Base-by-base conservation (phyloP, 37 sponge, comb jelly and placozoan species). In the Dysidea cf. avara region DNA sequence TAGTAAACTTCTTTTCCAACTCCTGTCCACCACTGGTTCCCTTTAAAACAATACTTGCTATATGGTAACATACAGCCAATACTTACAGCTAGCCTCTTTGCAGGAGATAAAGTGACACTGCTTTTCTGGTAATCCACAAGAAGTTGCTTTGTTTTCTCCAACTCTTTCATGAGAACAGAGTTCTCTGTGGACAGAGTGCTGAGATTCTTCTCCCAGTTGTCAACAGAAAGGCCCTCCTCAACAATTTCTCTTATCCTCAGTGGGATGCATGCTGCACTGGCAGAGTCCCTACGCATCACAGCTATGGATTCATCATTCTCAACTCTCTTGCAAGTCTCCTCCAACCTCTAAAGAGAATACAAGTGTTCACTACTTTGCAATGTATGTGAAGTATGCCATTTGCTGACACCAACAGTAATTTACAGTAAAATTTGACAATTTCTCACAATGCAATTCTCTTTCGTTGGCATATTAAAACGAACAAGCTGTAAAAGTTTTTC, bases 211-310 rank as follows among this genome's bases (percentile, higher is more conserved):
- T n/a, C n/a, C n/a, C n/a, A n/a, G n/a, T n/a, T n/a, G n/a, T n/a
- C n/a, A n/a, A n/a, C n/a, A n/a, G n/a, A n/a, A n/a, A n/a, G n/a
- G n/a, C n/a, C n/a, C n/a, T n/a, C 80, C 39, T 83, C 46, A 11
- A 78, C 54, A 1, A 83, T 83, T 66, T 89, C 90, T 60, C 64
- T 40, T 5, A 89, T 69, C 38, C 90, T 54, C 72, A 69, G 31
- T 14, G 80, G 90, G 22, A 83, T 50, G 65, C 74, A 71, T 24
- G 43, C 56, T 6, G 85, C 58, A 66, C 76, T 74, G 31, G 69
- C 31, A 3, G 69, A 36, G 59, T 89, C 86, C 56, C 56, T 25
- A 12, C 21, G 24, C 80, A 83, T 83, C 46, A 39, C 69, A 2
- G 64, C 22, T 53, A 83, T 74, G 54, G 75, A 54, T 24, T 67